Percentiles rank a stretch among this genome's conserved stretches.
Conservation (phyloP, 2,113 vertebrate genomes). For the Craseonycteris thonglongyai region DNA sequence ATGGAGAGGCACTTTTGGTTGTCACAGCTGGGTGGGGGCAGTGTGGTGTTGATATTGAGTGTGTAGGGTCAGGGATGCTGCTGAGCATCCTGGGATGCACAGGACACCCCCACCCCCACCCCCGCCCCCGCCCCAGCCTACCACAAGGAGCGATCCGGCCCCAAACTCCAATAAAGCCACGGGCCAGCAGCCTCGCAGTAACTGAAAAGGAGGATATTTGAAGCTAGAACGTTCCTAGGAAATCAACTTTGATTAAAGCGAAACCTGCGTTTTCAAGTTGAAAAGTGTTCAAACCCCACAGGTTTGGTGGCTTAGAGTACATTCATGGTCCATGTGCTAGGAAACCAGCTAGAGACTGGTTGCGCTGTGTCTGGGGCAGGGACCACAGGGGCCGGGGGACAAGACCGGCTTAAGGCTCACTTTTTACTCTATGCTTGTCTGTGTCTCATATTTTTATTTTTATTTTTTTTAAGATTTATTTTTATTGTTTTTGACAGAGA, state of each 20-base stretch:
- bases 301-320: rapidly evolving
- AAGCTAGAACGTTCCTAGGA: background rate
- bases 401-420: background rate
- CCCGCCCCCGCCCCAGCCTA: no score
- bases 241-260: background rate
- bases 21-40: background rate
- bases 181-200: rapidly evolving
- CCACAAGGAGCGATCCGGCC: rapidly evolving
- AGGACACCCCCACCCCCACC: rapidly evolving
- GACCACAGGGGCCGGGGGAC: background rate
- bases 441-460: no score
- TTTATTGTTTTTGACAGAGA: no score
- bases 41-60: background rate
- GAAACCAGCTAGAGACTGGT: no score
- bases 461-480: no score
- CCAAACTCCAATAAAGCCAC: rapidly evolving
- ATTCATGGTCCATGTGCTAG: rapidly evolving
- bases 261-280: background rate
- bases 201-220: background rate
- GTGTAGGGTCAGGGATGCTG: background rate
- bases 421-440: rapidly evolving
- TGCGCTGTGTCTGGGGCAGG: background rate
- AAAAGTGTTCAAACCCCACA: background rate
- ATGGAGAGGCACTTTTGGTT: background rate
- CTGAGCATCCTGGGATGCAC: rapidly evolving